Evolutionary conservation across 2,888 invertebrate species (phyloP).

Genomic region (Callinectes sapidus): DNA sequence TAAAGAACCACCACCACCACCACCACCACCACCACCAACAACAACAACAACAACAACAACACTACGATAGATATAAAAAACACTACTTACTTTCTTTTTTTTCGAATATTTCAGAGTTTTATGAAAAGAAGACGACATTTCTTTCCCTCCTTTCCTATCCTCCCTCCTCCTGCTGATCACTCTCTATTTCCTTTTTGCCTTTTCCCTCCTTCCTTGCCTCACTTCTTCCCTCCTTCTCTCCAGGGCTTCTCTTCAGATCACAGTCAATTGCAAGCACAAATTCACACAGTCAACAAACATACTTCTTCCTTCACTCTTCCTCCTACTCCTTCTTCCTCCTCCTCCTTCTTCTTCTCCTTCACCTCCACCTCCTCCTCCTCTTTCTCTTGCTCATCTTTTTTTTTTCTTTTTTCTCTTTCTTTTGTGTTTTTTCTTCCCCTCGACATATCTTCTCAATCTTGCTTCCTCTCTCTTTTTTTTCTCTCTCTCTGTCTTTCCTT

Average conservation of each 20-base stretch:
- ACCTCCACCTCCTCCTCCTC: background rate
- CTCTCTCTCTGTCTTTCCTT: background rate
- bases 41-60: background rate
- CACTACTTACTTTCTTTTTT: background rate
- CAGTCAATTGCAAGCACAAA: background rate
- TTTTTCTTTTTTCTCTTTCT: background rate
- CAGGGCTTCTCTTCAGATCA: background rate
- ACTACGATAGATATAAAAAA: no score
- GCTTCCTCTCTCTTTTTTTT: background rate
- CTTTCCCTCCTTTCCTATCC: background rate
- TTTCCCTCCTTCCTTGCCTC: background rate
- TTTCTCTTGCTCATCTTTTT: background rate
- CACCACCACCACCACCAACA: background rate
- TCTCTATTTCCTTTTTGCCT: background rate
- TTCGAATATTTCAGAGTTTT: background rate
- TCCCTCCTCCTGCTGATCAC: background rate
- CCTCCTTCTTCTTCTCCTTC: background rate
- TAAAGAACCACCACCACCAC: background rate
- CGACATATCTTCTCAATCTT: background rate
- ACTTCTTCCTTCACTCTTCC: background rate
- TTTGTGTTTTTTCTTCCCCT: background rate
- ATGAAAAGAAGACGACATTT: background rate
- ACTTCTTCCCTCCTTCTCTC: background rate
- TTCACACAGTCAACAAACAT: background rate
- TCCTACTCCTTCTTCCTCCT: background rate